A percentile compares a stretch with the other conserved stretches of the same genome.
These are phyloP conservation scores for Melospiza georgiana DNA, from an alignment of 2,113 vertebrate species.

Conservation along the genomic window DNA sequence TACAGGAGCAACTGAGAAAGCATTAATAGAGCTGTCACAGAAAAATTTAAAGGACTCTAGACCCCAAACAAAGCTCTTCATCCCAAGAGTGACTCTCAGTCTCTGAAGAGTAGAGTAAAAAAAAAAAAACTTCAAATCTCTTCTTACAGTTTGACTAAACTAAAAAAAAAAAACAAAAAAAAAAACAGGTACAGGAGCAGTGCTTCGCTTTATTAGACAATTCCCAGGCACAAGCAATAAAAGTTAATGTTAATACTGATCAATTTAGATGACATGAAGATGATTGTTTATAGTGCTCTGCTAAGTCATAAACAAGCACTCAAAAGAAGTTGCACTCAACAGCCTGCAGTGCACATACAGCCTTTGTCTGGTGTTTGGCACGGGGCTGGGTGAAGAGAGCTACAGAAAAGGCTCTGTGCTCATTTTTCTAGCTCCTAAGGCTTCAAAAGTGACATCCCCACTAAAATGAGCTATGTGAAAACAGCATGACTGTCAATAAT, in stretches of 20 bases:
- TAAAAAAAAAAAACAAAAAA: too few relatives aligned
- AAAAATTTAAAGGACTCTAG: background rate
- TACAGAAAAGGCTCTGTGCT: background rate
- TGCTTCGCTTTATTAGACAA: background rate
- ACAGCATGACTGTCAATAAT: background rate
- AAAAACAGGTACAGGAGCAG: background rate
- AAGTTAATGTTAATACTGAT: background rate
- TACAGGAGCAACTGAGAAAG: background rate
- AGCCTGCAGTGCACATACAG: background rate
- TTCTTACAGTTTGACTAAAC: background rate
- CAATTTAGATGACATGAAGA: background rate
- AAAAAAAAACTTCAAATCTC: background rate
- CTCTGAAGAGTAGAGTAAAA: background rate
- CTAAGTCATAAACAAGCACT: background rate
- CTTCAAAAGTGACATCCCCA: background rate
- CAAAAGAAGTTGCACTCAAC: background rate
- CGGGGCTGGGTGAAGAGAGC: background rate
- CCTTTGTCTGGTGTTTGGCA: background rate
- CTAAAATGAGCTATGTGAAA: background rate
- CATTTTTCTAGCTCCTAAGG: background rate
- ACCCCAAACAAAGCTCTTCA: background rate
- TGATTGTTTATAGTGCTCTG: background rate
- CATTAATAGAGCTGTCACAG: background rate
- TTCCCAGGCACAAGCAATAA: background rate
- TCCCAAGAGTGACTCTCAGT: background rate